Evolutionary conservation across 2,113 vertebrate genomes (phyloP), one percentile per base, ranked within the genome.

Genomic region (Odocoileus hemionus): DNA sequence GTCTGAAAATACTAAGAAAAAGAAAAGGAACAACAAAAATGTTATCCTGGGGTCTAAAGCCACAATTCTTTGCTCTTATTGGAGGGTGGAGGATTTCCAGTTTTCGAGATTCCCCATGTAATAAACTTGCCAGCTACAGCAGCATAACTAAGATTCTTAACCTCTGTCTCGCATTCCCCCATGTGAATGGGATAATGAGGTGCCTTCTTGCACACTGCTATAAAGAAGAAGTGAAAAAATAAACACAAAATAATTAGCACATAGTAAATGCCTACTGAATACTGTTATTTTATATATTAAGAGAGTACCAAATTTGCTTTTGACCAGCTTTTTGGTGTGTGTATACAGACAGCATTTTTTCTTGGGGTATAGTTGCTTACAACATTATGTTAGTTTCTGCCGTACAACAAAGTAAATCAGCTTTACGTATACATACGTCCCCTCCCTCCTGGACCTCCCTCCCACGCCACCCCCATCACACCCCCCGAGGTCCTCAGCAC

Each of bases 181-280:
- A 7, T 52, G 21, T 36, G 80, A 93, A 39, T 57, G 25, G 28
- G 13, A 55, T 36, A 88, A 91, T 5, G 23, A 60, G 60, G 16
- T 9, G 74, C 19, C 50, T 85, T 21, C 3, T 55, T 33, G 60
- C 9, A 89, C 4, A 13, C 50, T 78, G 6, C 45, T 83, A 5
- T 47, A 91, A 78, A 61, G 8, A 95, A 89, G 64, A 95, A 88
- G 74, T 52, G 25, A 96, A 97, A 88, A 39, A 67, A 87, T 39
- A 47, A 4, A 45, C 26, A 4, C n/a, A 91, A 86, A 92, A 7
- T 21, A 64, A 52, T 47, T 74, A 93, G 30, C n/a, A 94, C 16
- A 30, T 8, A 88, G 28, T 60, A 86, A 83, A 61, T 61, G 21
- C 23, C 67, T 91, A 33, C 14, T 55, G 58, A 82, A 17, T 58